Percentiles rank a stretch among this genome's conserved stretches.
These are phyloP conservation scores for Hydrolagus affinis DNA, from an alignment of 2,113 vertebrate species.

Conservation along the genomic window DNA sequence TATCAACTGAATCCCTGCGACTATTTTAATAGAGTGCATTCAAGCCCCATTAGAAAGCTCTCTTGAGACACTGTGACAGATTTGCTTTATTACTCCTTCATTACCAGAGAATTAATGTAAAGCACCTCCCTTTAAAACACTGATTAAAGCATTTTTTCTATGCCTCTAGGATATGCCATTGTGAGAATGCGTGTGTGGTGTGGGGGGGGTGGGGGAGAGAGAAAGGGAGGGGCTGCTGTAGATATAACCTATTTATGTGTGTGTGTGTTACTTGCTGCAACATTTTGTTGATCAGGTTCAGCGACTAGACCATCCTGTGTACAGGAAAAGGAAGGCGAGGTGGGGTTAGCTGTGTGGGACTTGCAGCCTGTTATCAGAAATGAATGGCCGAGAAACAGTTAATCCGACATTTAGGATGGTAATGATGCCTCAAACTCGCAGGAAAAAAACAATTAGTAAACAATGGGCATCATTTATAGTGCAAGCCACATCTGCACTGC, in stretches of 20 bases:
- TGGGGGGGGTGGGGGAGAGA: not conserved
- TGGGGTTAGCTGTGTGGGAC: not conserved
- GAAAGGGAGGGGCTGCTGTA: too few relatives aligned
- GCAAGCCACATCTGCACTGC: not conserved
- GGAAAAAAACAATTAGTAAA: not conserved
- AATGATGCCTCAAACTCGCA: not conserved
- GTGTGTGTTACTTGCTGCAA: too few relatives aligned
- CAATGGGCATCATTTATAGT: not conserved
- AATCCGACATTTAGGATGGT: not conserved
- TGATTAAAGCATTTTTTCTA: not conserved
- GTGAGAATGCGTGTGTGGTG: too few relatives aligned
- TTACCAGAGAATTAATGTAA: not conserved
- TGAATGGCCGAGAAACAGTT: not conserved
- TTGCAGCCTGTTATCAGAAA: not conserved
- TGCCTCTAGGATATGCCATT: not conserved
- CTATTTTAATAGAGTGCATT: not conserved
- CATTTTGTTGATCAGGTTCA: too few relatives aligned
- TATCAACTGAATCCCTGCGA: not conserved
- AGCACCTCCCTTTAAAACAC: not conserved
- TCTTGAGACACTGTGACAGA: not conserved
- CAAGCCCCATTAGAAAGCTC: not conserved
- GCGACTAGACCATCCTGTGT: too few relatives aligned
- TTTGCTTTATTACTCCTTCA: not conserved
- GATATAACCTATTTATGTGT: too few relatives aligned
- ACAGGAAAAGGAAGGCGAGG: not conserved